These are phyloP conservation scores for Calliopsis andreniformis DNA, from an alignment of 1,140 invertebrate species.

Conservation along the genomic window DNA sequence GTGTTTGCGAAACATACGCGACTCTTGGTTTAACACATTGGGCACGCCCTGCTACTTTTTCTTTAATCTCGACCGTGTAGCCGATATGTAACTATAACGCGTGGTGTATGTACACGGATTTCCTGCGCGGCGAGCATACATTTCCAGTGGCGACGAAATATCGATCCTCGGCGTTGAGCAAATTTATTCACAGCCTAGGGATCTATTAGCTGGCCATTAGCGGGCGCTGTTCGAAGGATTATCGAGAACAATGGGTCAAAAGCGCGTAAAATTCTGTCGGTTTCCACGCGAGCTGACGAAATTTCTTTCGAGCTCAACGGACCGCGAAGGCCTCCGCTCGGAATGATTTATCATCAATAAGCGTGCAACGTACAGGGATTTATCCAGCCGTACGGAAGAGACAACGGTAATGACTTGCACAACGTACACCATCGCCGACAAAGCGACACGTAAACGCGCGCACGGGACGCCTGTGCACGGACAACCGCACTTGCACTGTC, in stretches of 20 bases:
- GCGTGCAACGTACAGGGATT: conserved; percentile 10
- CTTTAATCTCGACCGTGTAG: neutral
- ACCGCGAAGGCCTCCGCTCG: conserved; percentile 6
- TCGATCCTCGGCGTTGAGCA: neutral
- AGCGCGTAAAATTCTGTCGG: neutral
- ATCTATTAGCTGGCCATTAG: no score
- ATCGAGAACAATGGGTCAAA: neutral
- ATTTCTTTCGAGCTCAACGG: neutral
- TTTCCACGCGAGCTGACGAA: neutral
- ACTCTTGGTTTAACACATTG: conserved; percentile 28
- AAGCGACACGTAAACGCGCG: conserved; percentile 41
- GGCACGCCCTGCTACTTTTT: conserved; percentile 16
- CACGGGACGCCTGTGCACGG: conserved; percentile 20
- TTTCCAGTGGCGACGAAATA: neutral
- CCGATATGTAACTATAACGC: neutral
- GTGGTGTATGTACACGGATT: neutral
- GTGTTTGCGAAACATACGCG: conserved; percentile 40
- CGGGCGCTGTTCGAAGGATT: neutral
- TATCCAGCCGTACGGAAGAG: conserved; percentile 35
- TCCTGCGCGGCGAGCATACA: neutral
- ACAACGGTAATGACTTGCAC: conserved; percentile 34
- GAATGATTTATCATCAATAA: conserved; percentile 6
- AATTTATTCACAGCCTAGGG: neutral
- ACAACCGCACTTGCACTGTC: conserved; percentile 40
- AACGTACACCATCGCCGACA: conserved; percentile 4